A percentile compares a stretch with the other conserved stretches of the same genome.
Conservation (phyloP, 2,797 vertebrate genomes). For the Vireo griseus region DNA sequence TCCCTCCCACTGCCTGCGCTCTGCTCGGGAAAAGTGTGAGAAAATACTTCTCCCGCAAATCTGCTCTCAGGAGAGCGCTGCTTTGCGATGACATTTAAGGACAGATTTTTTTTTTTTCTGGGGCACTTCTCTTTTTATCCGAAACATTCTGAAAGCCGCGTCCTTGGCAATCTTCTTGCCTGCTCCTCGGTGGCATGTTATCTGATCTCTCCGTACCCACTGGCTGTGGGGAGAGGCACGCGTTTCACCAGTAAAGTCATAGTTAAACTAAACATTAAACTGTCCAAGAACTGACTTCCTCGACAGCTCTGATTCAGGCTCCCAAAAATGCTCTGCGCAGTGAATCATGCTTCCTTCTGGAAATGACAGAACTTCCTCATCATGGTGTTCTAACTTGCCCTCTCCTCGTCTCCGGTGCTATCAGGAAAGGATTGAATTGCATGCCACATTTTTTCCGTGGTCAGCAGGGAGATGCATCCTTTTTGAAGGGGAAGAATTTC, state of each 20-base stretch:
- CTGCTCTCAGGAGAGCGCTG: background rate
- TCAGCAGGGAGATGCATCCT: slow-evolving; percentile 71
- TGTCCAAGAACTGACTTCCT: slow-evolving; percentile 87
- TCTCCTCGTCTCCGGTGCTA: slow-evolving; percentile 76
- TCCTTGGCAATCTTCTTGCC: background rate
- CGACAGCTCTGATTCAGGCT: slow-evolving; percentile 89
- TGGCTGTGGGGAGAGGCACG: background rate
- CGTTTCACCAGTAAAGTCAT: slow-evolving; percentile 43
- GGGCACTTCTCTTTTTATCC: background rate
- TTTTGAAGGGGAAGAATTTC: slow-evolving; percentile 70
- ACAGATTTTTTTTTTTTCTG: slow-evolving; percentile 37
- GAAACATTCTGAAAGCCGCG: background rate
- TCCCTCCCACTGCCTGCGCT: slow-evolving; percentile 42
- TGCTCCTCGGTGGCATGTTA: background rate
- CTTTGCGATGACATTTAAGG: background rate
- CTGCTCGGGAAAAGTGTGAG: background rate
- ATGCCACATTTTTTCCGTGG: slow-evolving; percentile 75
- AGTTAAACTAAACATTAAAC: slow-evolving; percentile 73
- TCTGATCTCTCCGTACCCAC: background rate
- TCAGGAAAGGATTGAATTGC: slow-evolving; percentile 74
- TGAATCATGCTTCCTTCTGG: slow-evolving; percentile 98
- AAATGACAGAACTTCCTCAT: slow-evolving; percentile 93
- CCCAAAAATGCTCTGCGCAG: slow-evolving; percentile 82
- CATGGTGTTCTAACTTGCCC: slow-evolving; percentile 75
- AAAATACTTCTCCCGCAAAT: slow-evolving; percentile 13